Percentiles rank a stretch among this genome's conserved stretches.
Conservation (phyloP, 2,888 invertebrate genomes). For the Ornithoptera priamus region DNA sequence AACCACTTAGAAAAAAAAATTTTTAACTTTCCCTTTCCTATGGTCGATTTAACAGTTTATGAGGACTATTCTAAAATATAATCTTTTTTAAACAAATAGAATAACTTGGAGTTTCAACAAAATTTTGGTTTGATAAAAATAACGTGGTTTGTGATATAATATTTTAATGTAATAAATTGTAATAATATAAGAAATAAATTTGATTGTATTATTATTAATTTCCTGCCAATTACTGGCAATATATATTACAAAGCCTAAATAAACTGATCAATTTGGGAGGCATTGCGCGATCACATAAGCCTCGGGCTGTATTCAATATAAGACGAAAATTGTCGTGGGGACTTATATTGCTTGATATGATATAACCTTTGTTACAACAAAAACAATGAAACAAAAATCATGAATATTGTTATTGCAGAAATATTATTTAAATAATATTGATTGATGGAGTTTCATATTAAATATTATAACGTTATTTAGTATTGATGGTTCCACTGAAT, state of each 20-base stretch:
- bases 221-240: not conserved
- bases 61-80: no score
- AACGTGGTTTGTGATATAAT: no score
- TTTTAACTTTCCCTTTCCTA: no score
- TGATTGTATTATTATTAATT: not conserved
- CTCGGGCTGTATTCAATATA: slow-evolving; percentile 21
- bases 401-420: not conserved
- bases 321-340: slow-evolving; percentile 21
- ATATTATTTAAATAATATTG: slow-evolving; percentile 1
- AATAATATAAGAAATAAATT: no score
- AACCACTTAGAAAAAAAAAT: no score
- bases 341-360: slow-evolving; percentile 10
- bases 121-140: no score
- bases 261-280: slow-evolving; percentile 12
- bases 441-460: not conserved
- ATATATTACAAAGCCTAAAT: slow-evolving; percentile 14
- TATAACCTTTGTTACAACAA: not conserved
- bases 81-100: no score
- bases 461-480: not conserved
- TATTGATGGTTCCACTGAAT: no score
- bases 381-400: not conserved
- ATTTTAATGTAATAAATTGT: no score
- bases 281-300: slow-evolving; percentile 17
- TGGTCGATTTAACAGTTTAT: no score
- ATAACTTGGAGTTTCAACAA: no score